Evolutionary conservation across 2,797 vertebrate species (phyloP), one percentile per base, ranked within the genome.

Genomic region (Atherinosoma microstoma): DNA sequence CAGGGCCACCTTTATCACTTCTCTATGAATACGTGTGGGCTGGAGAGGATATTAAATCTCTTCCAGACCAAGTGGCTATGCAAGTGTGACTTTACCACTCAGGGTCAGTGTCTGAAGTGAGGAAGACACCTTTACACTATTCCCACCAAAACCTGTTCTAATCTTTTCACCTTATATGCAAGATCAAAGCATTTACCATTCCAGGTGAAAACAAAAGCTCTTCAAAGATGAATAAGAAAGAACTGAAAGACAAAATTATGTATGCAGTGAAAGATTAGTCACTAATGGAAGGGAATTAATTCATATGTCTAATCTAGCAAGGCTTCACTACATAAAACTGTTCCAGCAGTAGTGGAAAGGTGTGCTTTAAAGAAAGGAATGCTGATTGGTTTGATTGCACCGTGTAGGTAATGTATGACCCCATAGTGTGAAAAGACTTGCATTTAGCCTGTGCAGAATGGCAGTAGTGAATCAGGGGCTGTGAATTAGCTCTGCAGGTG

Each of bases 401-500:
- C 83, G 74, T 78, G 80, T 64, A 61, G 67, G 57, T 73, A 81
- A 84, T 70, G 72, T 72, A 76, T 63, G 76, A 75, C 73, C 70
- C 64, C 15, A 30, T 64, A 51, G 72, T 74, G 75, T 82, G 84
- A 87, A 84, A 89, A 83, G 73, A 80, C 79, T 65, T 84, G 68
- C 67, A 84, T 86, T 91, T 84, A 79, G 61, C 58, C 63, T 29
- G 67, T 2, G 2, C 76, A 42, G 81, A 83, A 71, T 67, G 59
- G 64, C 60, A 65, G 71, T 38, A 74, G 84, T 78, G 87, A 93
- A 89, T 91, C 85, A 75, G 80, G 84, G 79, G 60, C 80, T 87
- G 88, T 83, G 90, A 93, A 93, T 94, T 93, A 91, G 85, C 91
- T 85, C 87, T 62, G 82, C 90, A 85, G 90, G 92, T 92, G 90